Base-by-base conservation (phyloP, 92 coral and sea anemone species). In the Nematostella vectensis region DNA sequence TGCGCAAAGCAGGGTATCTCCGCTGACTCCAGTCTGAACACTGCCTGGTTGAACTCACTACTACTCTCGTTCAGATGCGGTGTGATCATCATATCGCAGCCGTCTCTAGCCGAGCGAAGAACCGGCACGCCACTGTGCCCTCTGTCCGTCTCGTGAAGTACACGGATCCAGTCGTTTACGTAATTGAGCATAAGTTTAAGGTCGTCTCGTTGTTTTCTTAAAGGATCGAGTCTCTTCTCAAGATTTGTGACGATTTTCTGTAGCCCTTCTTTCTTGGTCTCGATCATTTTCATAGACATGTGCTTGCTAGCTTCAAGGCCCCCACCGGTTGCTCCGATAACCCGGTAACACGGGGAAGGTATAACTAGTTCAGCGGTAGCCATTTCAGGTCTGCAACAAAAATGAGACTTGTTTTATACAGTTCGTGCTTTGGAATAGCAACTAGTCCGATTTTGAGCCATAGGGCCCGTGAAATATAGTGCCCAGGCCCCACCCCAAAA, bases 71-170 rank as follows among this genome's bases (percentile, higher is more conserved):
- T 75, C 37, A 85, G 57, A 75, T 74, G 60, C 6, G 95, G 95
- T 1, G 80, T 81, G 58, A 85, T 75, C 29, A 66, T 55, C 18
- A 75, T 88, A 25, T 43, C 67, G 55, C 95, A 85, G 16, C 88
- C 74, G 19, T 80, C 95, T 38, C 75, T 85, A 59, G 83, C 95
- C 40, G 95, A 85, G 69, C 88, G 79, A 47, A 75, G 74, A 55
- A 85, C 66, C 52, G 95, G 95, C 0, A 85, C 88, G 0, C 95
- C 95, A 29, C 88, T 85, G 54, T 80, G 77, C 55, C 88, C 68
- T 27, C 95, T 65, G 40, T 80, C 81, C 11, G 88, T 70, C 1
- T 83, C 83, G 48, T 85, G 77, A 12, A 85, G 45, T 62, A 80
- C 79, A 25, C 62, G 59, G 50, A 75, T 69, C 95, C 95, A 85